These are phyloP conservation scores for Upupa epops DNA, from an alignment of 2,113 vertebrate species.

Conservation along the genomic window DNA sequence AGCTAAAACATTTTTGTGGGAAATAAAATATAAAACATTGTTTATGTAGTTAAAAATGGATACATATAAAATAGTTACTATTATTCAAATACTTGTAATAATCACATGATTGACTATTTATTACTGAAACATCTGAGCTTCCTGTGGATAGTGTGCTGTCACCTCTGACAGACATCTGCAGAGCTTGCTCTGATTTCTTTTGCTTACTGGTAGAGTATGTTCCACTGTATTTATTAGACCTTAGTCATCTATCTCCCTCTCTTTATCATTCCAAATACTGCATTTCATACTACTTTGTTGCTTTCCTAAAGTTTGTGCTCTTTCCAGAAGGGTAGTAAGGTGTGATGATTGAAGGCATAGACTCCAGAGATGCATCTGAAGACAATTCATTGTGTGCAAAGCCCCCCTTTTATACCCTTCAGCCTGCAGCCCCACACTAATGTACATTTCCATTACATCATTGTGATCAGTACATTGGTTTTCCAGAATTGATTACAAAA, in stretches of 20 bases:
- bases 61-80: background rate
- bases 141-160: background rate
- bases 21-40: background rate
- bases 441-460: no score
- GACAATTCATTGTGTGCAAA: no score
- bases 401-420: no score
- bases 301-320: no score
- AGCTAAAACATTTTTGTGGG: background rate
- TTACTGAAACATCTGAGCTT: background rate
- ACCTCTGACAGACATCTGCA: background rate
- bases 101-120: background rate
- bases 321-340: no score
- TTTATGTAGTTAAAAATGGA: background rate
- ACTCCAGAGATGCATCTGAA: no score
- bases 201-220: background rate
- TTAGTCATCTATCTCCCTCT: background rate
- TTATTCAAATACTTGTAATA: background rate
- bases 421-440: no score
- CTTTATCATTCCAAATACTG: background rate
- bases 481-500: no score
- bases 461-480: no score
- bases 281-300: background rate
- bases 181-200: background rate
- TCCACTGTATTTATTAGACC: background rate
- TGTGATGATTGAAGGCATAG: no score